phyloP scores from a whole-genome alignment of 2,888 invertebrate species.

The Timema cristinae region DNA sequence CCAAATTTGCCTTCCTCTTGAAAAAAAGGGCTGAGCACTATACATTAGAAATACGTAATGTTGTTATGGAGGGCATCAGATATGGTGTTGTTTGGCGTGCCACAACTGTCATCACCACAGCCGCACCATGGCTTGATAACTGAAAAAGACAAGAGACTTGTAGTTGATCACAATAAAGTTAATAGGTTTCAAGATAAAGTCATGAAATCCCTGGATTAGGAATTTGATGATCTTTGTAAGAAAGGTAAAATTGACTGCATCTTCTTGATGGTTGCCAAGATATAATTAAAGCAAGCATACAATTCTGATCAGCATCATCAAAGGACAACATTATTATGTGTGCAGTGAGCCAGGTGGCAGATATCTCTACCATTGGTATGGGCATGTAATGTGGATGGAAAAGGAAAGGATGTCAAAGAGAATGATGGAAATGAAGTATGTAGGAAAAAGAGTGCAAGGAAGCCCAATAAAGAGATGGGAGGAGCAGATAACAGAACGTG shows the following conservation, averaged over 20 bases:
- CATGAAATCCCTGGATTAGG: too few relatives aligned
- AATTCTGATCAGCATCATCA: slow-evolving; percentile 16
- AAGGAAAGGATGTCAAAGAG: too few relatives aligned
- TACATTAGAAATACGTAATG: not conserved
- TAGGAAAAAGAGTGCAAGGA: too few relatives aligned
- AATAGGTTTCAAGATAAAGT: too few relatives aligned
- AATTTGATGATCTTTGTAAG: not conserved
- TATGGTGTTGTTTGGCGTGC: not conserved
- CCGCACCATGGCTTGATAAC: not conserved
- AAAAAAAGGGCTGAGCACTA: not conserved
- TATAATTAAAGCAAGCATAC: slow-evolving; percentile 2
- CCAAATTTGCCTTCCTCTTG: not conserved
- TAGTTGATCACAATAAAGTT: slow-evolving; percentile 17
- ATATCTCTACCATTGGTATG: not conserved
- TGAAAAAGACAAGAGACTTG: slow-evolving; percentile 8
- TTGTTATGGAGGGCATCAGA: not conserved
- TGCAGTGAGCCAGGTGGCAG: not conserved
- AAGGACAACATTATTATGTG: slow-evolving; percentile 11
- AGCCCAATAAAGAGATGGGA: too few relatives aligned
- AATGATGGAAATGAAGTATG: too few relatives aligned
- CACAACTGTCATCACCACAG: not conserved
- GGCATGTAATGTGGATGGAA: too few relatives aligned
- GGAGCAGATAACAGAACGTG: too few relatives aligned
- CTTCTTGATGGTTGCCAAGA: slow-evolving; percentile 11
- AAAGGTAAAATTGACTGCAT: slow-evolving; percentile 1